These are phyloP conservation scores for Oxyruncus cristatus DNA, from an alignment of 2,113 vertebrate species.

Conservation along the genomic window DNA sequence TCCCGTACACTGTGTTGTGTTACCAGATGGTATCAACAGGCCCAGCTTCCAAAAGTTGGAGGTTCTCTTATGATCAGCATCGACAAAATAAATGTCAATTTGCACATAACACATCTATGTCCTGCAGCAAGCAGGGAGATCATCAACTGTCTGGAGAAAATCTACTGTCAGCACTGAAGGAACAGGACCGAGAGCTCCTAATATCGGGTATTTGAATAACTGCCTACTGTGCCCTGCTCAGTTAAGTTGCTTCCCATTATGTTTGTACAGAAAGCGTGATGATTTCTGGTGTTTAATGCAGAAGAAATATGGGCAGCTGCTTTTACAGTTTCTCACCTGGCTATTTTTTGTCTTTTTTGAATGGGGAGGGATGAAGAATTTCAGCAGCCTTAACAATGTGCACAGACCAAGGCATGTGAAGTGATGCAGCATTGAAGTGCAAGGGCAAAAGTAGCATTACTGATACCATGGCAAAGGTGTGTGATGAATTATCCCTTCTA, in stretches of 20 bases:
- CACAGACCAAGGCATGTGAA: not conserved
- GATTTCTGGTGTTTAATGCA: not conserved
- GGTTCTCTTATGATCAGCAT: not conserved
- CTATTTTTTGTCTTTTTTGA: not conserved
- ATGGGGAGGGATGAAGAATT: not conserved
- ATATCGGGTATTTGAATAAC: not conserved
- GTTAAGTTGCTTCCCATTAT: not conserved
- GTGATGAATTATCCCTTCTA: constrained; percentile 79
- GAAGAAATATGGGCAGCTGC: not conserved
- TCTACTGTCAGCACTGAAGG: not conserved
- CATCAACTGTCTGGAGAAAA: not conserved
- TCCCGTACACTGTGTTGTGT: not conserved
- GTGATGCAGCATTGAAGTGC: not conserved
- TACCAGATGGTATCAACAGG: not conserved
- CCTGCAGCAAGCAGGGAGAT: not conserved
- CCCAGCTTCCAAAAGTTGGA: not conserved
- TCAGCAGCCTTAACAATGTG: not conserved
- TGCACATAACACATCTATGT: not conserved
- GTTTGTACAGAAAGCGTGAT: not conserved
- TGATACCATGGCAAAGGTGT: constrained; percentile 71
- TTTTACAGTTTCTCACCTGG: not conserved
- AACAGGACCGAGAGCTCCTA: not conserved
- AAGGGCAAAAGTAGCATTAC: constrained; percentile 75
- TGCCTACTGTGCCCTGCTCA: not conserved
- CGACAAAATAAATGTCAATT: not conserved